A percentile compares a stretch with the other conserved stretches of the same genome.
phyloP scores from a whole-genome alignment of 2,113 vertebrate species.

The Halichoerus grypus region DNA sequence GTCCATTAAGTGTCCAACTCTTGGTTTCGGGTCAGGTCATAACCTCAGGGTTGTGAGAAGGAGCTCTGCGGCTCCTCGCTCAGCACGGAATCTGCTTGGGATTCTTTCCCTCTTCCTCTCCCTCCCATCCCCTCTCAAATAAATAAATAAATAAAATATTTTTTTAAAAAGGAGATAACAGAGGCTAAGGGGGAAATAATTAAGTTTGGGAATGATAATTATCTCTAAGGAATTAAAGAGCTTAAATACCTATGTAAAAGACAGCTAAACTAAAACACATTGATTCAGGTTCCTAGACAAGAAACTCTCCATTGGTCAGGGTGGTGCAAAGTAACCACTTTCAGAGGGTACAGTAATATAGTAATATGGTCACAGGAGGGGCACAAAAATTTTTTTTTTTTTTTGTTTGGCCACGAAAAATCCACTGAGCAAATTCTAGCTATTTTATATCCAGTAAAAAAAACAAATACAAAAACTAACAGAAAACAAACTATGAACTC shows the following conservation, averaged over 20 bases:
- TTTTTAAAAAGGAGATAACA: background rate
- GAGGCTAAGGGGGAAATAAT: background rate
- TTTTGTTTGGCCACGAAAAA: background rate
- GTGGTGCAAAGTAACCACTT: background rate
- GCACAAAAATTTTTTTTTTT: background rate
- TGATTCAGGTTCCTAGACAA: background rate
- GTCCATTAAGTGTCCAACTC: background rate
- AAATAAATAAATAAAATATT: background rate
- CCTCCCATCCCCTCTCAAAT: background rate
- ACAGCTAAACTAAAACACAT: background rate
- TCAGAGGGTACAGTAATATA: too few species aligned
- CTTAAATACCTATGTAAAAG: background rate
- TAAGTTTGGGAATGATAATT: slow-evolving; percentile 9
- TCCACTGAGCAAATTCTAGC: background rate
- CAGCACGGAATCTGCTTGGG: background rate
- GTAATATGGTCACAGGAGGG: background rate
- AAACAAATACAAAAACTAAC: background rate
- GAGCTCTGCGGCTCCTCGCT: background rate
- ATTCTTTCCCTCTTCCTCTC: background rate
- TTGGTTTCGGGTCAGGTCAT: background rate
- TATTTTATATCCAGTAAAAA: background rate
- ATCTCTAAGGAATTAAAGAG: slow-evolving; percentile 39
- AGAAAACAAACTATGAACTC: background rate
- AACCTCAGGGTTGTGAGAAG: background rate
- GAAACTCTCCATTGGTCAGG: background rate